Evolutionary conservation across 1,140 invertebrate genomes (phyloP).

Genomic region (Drosophila subpulchrella): DNA sequence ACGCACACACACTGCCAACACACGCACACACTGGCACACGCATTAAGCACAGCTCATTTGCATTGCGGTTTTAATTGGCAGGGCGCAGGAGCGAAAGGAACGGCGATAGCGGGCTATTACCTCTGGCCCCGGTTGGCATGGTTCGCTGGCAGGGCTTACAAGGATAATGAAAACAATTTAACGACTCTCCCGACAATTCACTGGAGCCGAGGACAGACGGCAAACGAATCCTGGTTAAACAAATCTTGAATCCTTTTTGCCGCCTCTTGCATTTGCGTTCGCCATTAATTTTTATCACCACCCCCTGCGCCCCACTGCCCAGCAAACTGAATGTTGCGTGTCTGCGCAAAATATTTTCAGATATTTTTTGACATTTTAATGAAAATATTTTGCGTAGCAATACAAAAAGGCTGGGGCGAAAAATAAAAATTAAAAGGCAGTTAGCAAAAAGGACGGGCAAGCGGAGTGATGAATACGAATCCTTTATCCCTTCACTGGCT

Average conservation of each 20-base stretch:
- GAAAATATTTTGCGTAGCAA: slow-evolving; percentile 75
- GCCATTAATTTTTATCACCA: slow-evolving; percentile 20
- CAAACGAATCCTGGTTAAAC: slow-evolving; percentile 62
- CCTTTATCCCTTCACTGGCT: slow-evolving; percentile 58
- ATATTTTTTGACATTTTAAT: slow-evolving; percentile 79
- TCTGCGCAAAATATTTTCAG: slow-evolving; percentile 79
- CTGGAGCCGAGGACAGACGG: slow-evolving; percentile 23
- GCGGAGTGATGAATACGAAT: slow-evolving; percentile 68
- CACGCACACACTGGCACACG: slow-evolving; percentile 28
- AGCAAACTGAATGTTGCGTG: slow-evolving; percentile 41
- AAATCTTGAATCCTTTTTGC: slow-evolving; percentile 77
- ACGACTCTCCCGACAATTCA: slow-evolving; percentile 79
- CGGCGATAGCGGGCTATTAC: slow-evolving; percentile 29
- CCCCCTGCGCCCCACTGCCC: background rate
- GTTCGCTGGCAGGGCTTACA: slow-evolving; percentile 65
- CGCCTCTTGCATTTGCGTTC: slow-evolving; percentile 40
- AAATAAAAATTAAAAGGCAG: slow-evolving; percentile 25
- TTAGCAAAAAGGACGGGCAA: slow-evolving; percentile 33
- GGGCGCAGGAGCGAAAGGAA: background rate
- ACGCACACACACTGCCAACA: slow-evolving; percentile 21
- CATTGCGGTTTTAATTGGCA: slow-evolving; percentile 82
- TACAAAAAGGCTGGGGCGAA: slow-evolving; percentile 23
- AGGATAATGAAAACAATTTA: slow-evolving; percentile 83
- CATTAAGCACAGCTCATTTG: slow-evolving; percentile 81
- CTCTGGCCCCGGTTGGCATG: slow-evolving; percentile 22